Percentiles rank a stretch among this genome's conserved stretches.
These are phyloP conservation scores for Anniella stebbinsi DNA, from an alignment of 2,797 vertebrate species.

Conservation along the genomic window DNA sequence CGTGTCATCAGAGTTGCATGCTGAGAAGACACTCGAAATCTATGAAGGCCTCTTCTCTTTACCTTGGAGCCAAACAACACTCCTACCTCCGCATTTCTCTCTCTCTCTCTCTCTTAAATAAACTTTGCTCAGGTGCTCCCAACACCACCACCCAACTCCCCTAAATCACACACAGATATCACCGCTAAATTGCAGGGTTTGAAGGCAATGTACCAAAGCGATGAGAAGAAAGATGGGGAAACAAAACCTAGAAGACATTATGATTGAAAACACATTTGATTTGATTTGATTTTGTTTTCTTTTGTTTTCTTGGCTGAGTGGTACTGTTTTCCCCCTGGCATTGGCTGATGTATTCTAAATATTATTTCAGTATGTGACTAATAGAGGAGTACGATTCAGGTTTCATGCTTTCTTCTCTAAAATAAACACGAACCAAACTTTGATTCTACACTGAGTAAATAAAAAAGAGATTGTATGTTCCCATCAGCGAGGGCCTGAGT, in stretches of 20 bases:
- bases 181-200: background rate
- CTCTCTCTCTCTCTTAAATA: background rate
- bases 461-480: constrained; percentile 29
- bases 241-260: background rate
- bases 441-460: constrained; percentile 49
- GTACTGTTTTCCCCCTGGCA: constrained; percentile 35
- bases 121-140: background rate
- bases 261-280: constrained; percentile 18
- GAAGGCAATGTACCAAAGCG: background rate
- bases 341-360: constrained; percentile 25
- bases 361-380: constrained; percentile 55
- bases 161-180: background rate
- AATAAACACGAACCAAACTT: constrained; percentile 45
- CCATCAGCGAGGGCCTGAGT: constrained; percentile 8
- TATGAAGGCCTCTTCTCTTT: background rate
- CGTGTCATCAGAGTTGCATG: no score
- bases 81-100: background rate
- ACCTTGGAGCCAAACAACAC: background rate
- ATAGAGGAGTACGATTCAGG: constrained; percentile 10
- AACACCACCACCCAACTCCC: background rate
- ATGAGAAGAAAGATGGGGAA: background rate
- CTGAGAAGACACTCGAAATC: no score
- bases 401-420: constrained; percentile 54
- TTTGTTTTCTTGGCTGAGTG: constrained; percentile 32
- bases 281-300: background rate